Conservation (phyloP, 2,797 vertebrate genomes). For the Gymnopithys bicolor region DNA sequence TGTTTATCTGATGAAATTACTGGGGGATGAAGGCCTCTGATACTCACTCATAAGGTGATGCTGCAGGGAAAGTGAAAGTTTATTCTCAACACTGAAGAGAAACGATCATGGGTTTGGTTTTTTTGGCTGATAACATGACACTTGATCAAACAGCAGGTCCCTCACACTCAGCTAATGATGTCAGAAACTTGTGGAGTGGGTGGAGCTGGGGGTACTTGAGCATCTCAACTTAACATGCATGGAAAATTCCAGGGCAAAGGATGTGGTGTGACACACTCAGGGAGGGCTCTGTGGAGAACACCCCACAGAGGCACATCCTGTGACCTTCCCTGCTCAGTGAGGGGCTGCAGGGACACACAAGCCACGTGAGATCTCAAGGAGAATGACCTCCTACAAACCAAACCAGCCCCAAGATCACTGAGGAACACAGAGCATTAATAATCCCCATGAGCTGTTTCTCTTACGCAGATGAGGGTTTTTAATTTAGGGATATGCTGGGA, state of each 20-base stretch:
- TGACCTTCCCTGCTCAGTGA: neutral
- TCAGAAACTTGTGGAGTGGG: constrained; percentile 18
- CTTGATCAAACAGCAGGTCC: neutral
- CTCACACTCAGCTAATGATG: neutral
- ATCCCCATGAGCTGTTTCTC: neutral
- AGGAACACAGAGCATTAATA: neutral
- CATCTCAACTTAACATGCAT: neutral
- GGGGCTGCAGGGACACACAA: neutral
- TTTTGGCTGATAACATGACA: neutral
- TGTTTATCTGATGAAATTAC: neutral
- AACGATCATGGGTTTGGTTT: neutral
- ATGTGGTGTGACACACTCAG: constrained; percentile 5
- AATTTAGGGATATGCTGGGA: constrained; percentile 25
- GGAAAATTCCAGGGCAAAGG: constrained; percentile 58
- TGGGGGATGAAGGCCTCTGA: neutral
- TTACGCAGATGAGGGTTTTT: constrained; percentile 32
- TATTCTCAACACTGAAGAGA: neutral
- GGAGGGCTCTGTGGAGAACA: neutral
- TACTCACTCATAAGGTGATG: neutral
- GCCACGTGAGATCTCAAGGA: neutral
- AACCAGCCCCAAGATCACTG: neutral
- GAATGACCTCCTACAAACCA: neutral
- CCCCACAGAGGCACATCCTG: neutral
- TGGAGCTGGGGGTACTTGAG: neutral
- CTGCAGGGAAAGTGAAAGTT: constrained; percentile 1